Evolutionary conservation across 1,140 invertebrate genomes (phyloP).

Genomic region (Bombus terrestris): DNA sequence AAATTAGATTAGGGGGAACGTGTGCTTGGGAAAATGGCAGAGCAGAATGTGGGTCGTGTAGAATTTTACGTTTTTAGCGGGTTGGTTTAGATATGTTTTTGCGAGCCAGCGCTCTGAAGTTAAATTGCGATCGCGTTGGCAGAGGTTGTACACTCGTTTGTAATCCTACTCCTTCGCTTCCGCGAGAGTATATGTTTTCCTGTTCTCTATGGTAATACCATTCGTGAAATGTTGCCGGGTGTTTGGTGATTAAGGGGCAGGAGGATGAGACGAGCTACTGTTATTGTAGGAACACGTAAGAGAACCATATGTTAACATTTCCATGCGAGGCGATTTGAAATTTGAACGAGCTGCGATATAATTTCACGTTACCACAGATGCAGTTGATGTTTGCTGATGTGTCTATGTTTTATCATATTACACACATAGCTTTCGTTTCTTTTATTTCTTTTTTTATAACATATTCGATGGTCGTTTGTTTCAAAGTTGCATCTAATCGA

Average conservation of each 20-base stretch:
- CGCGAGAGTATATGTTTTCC: not conserved
- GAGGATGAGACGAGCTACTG: not conserved
- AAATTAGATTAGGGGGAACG: constrained; percentile 22
- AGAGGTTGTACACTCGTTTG: not conserved
- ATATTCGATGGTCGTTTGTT: too few species aligned
- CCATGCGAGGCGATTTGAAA: not conserved
- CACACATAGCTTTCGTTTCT: too few species aligned
- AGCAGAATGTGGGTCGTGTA: constrained; percentile 13
- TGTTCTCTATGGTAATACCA: not conserved
- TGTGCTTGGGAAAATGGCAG: not conserved
- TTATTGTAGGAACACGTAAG: not conserved
- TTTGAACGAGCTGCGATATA: not conserved
- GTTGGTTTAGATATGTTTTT: constrained; percentile 16
- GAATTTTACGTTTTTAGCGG: constrained; percentile 16
- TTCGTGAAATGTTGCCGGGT: not conserved
- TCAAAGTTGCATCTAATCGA: too few species aligned
- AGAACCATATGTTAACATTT: not conserved
- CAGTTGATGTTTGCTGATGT: too few species aligned
- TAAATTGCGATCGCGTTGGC: constrained; percentile 32
- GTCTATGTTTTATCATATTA: too few species aligned
- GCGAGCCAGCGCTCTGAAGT: not conserved
- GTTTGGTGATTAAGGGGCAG: not conserved
- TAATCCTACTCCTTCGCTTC: not conserved
- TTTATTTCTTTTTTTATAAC: too few species aligned
- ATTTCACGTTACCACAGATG: not conserved